These are phyloP conservation scores for Toxotes jaculatrix DNA, from an alignment of 2,113 vertebrate species.

Conservation along the genomic window DNA sequence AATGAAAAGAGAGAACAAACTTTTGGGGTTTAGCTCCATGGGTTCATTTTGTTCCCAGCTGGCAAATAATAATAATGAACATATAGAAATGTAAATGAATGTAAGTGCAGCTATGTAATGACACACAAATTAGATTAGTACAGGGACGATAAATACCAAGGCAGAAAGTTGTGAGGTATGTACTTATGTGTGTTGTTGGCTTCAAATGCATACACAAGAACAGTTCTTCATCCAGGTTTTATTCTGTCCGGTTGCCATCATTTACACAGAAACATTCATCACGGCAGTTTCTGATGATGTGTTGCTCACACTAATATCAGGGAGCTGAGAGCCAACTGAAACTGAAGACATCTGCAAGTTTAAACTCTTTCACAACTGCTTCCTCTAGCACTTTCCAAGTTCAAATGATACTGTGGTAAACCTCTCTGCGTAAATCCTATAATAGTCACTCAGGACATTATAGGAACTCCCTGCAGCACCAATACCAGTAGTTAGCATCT, in stretches of 20 bases:
- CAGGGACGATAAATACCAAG: neutral
- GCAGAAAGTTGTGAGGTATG: neutral
- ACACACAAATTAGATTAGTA: neutral
- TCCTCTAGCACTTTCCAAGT: constrained; percentile 40
- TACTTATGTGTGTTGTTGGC: neutral
- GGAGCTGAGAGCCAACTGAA: constrained; percentile 30
- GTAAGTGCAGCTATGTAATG: neutral
- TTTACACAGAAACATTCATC: no score
- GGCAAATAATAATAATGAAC: no score
- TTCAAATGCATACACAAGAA: neutral
- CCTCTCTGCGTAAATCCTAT: constrained; percentile 31
- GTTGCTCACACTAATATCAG: constrained; percentile 24
- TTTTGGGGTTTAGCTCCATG: neutral
- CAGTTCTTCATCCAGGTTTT: neutral
- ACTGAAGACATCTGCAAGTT: constrained; percentile 40
- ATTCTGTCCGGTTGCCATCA: no score
- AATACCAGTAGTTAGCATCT: constrained; percentile 14
- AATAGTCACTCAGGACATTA: constrained; percentile 35
- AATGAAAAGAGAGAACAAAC: neutral
- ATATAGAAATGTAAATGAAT: neutral
- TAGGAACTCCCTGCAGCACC: constrained; percentile 21
- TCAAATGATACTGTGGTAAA: constrained; percentile 60
- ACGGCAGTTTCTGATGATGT: constrained; percentile 24
- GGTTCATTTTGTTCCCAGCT: neutral
- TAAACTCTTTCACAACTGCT: constrained; percentile 22